A percentile compares a stretch with the other conserved stretches of the same genome.
Evolutionary conservation across 2,888 invertebrate genomes (phyloP).

Genomic region (Ceraclea dissimilis): DNA sequence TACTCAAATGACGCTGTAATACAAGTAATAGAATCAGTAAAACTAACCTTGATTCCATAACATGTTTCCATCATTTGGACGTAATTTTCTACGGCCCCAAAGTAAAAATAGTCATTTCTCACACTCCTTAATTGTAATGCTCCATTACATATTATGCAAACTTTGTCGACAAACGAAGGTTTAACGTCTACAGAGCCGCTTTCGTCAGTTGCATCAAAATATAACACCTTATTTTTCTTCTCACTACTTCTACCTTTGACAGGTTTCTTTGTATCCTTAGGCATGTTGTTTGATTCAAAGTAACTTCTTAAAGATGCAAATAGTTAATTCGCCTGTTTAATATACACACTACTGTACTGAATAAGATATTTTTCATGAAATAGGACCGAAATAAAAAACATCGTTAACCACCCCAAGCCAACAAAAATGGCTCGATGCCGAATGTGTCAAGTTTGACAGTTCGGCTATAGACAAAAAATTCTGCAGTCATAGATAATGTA

Average conservation of each 20-base stretch:
- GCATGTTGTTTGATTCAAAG: background rate
- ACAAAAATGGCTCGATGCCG: too few species aligned
- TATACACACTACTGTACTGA: too few species aligned
- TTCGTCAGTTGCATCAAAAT: background rate
- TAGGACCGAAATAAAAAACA: too few species aligned
- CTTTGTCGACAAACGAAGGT: background rate
- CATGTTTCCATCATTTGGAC: background rate
- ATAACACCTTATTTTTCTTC: background rate
- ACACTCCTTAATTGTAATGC: background rate
- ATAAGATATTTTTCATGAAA: too few species aligned
- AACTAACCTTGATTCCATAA: background rate
- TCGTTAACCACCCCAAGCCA: too few species aligned
- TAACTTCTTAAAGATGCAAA: too few species aligned
- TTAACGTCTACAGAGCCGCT: background rate
- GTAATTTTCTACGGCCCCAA: background rate
- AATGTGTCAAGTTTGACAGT: too few species aligned
- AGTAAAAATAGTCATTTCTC: background rate
- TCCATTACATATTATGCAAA: constrained; percentile 1
- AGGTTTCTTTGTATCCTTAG: background rate
- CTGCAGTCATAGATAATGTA: too few species aligned
- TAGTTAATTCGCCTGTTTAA: too few species aligned
- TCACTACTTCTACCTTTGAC: background rate
- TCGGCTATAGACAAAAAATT: too few species aligned
- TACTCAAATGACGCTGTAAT: too few species aligned
- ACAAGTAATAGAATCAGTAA: background rate